These are phyloP conservation scores for Quadroppia sp. DNA, from an alignment of 2,888 invertebrate genomes.

Conservation along the genomic window DNA sequence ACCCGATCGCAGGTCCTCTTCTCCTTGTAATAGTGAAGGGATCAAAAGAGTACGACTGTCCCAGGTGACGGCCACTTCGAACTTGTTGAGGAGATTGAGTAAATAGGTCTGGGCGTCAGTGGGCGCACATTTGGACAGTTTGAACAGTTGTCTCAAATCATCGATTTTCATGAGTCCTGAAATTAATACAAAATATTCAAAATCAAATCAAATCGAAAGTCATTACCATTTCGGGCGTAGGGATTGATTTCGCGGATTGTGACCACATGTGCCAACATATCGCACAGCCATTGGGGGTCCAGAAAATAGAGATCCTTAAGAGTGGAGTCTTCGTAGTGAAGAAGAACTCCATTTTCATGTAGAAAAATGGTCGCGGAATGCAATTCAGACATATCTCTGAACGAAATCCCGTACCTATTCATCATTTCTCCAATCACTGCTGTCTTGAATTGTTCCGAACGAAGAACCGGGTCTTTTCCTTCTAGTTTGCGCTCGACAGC, in stretches of 20 bases:
- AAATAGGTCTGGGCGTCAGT: constrained; percentile 70
- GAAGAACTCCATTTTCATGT: constrained; percentile 92
- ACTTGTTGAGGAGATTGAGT: constrained; percentile 86
- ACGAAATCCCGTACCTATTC: constrained; percentile 65
- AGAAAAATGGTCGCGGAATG: constrained; percentile 94
- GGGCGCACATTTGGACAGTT: constrained; percentile 73
- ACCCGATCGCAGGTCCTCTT: constrained; percentile 50
- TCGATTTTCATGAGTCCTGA: constrained; percentile 84
- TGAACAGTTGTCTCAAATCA: constrained; percentile 85
- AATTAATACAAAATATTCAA: constrained; percentile 38
- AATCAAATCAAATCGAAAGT: too few relatives aligned
- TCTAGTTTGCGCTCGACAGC: constrained; percentile 68
- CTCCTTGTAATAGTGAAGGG: constrained; percentile 75
- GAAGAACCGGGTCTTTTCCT: constrained; percentile 54
- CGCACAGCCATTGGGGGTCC: constrained; percentile 97
- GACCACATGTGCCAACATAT: constrained; percentile 93
- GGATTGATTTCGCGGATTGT: constrained; percentile 96
- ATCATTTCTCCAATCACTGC: constrained; percentile 61
- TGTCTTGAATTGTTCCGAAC: constrained; percentile 55
- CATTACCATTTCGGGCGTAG: constrained; percentile 73
- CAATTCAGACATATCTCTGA: constrained; percentile 62
- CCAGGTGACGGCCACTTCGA: constrained; percentile 95
- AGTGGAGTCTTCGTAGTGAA: constrained; percentile 91
- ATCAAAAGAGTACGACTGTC: constrained; percentile 83
- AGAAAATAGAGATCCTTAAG: constrained; percentile 91